Evolutionary conservation across 2,113 vertebrate species (phyloP).

Genomic region (Elephas maximus): DNA sequence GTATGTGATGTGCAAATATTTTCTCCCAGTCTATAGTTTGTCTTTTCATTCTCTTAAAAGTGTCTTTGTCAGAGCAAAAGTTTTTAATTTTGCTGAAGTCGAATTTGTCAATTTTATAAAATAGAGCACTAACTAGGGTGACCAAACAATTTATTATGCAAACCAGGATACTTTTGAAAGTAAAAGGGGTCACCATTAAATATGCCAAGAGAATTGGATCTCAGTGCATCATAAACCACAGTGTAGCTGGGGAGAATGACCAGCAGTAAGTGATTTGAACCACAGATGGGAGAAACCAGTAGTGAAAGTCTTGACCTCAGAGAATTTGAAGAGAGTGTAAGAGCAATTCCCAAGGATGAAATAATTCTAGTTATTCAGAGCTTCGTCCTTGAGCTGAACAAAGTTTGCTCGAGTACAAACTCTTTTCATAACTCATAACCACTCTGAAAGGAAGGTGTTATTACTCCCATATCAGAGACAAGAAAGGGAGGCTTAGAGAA

Average conservation of each 20-base stretch:
- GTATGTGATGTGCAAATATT: background rate
- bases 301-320: background rate
- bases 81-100: background rate
- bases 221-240: background rate
- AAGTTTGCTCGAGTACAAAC: background rate
- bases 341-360: background rate
- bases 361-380: background rate
- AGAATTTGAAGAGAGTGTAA: background rate
- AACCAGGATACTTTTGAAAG: background rate
- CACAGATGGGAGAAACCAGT: background rate
- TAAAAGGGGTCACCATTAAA: background rate
- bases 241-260: background rate
- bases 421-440: background rate
- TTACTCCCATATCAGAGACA: background rate
- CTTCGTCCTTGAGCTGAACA: background rate
- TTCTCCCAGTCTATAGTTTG: background rate
- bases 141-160: background rate
- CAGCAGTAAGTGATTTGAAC: background rate
- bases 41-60: background rate
- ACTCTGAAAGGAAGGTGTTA: background rate
- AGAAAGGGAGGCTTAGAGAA: background rate
- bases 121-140: background rate
- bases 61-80: background rate
- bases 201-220: background rate
- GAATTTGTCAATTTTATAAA: background rate